A percentile compares a stretch with the other conserved stretches of the same genome.
Conservation (phyloP, 2,113 vertebrate species). For the Notarius quadriscutis region DNA sequence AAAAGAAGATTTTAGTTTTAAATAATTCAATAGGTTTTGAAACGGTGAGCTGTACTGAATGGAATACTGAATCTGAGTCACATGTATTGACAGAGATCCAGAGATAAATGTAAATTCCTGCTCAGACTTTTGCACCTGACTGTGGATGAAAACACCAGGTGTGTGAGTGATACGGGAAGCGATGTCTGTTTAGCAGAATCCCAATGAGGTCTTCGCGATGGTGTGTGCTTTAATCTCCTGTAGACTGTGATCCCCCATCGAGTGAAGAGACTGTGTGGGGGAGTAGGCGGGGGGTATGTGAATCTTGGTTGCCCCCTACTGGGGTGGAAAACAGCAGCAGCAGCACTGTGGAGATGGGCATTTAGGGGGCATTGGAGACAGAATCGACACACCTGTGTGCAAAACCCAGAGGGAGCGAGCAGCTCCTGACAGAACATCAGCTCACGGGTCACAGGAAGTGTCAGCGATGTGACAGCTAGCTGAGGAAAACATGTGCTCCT, state of each 20-base stretch:
- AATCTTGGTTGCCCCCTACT: constrained; percentile 62
- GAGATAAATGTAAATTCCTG: not conserved
- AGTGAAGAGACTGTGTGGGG: constrained; percentile 29
- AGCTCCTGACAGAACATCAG: constrained; percentile 75
- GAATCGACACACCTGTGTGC: constrained; percentile 58
- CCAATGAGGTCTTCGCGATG: constrained; percentile 15
- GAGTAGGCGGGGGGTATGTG: constrained; percentile 47
- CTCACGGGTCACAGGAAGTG: constrained; percentile 74
- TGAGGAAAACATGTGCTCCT: constrained; percentile 71
- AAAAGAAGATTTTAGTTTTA: not conserved
- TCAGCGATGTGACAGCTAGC: constrained; percentile 69
- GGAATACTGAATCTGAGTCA: not conserved
- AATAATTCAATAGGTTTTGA: not conserved
- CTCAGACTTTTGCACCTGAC: constrained; percentile 5
- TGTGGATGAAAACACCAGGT: constrained; percentile 11
- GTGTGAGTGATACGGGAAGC: constrained; percentile 8
- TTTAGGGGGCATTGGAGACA: constrained; percentile 58
- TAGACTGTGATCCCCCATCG: constrained; percentile 38
- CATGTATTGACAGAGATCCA: not conserved
- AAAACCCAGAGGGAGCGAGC: constrained; percentile 70
- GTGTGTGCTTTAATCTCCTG: constrained; percentile 33
- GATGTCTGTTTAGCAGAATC: constrained; percentile 15
- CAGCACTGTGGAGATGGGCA: constrained; percentile 12
- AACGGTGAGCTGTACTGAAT: not conserved
- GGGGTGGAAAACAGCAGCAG: constrained; percentile 53